These are phyloP conservation scores for Mythimna lalbum DNA, from an alignment of 2,888 invertebrate genomes.

Conservation along the genomic window DNA sequence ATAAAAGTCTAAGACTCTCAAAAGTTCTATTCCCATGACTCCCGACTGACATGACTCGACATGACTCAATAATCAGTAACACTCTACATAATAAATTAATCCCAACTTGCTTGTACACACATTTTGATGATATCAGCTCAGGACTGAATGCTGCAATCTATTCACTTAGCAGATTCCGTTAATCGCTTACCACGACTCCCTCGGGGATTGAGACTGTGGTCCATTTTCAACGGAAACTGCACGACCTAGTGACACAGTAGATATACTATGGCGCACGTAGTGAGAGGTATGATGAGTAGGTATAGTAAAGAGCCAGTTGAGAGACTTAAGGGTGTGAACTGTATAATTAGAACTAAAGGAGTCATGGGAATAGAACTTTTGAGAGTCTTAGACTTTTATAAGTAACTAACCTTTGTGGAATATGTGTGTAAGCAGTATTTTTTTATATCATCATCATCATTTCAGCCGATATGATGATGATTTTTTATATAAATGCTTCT, in stretches of 20 bases:
- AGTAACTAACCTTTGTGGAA: background rate
- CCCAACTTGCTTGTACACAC: background rate
- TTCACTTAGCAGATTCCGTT: conserved; percentile 28
- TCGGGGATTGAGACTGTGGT: conserved; percentile 21
- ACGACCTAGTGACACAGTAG: conserved; percentile 39
- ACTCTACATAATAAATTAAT: background rate
- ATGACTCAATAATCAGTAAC: too few relatives aligned
- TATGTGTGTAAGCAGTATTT: background rate
- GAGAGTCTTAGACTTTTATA: background rate
- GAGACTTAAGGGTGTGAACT: background rate
- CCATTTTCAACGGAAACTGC: conserved; percentile 14
- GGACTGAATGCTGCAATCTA: conserved; percentile 18
- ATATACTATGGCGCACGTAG: background rate
- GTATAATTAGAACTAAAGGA: background rate
- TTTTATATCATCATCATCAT: too few relatives aligned
- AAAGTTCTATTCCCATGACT: background rate
- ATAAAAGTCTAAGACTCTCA: background rate
- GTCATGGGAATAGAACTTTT: background rate
- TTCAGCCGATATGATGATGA: too few relatives aligned
- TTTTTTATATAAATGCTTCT: too few relatives aligned
- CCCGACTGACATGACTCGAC: too few relatives aligned
- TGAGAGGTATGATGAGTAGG: background rate
- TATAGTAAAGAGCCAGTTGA: background rate
- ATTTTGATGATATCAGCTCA: background rate
- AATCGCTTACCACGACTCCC: conserved; percentile 39